Evolutionary conservation across 2,888 invertebrate genomes (phyloP).

Genomic region (Laothoe populi): DNA sequence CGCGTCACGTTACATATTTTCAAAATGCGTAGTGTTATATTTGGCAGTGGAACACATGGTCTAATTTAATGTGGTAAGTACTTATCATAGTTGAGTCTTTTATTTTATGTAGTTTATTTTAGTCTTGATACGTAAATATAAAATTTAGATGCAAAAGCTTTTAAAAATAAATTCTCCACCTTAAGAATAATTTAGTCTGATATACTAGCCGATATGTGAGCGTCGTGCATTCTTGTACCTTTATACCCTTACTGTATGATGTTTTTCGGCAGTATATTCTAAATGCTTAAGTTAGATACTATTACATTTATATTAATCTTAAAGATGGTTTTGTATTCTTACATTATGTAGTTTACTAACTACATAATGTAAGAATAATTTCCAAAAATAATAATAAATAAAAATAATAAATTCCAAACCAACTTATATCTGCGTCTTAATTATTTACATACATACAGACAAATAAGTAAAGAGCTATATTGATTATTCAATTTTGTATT

Average conservation of each 20-base stretch:
- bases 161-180: no score
- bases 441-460: no score
- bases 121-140: neutral
- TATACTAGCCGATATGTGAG: neutral
- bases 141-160: neutral
- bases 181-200: neutral
- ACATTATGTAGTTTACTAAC: neutral
- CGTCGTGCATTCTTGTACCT: no score
- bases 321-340: neutral
- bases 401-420: no score
- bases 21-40: conserved; percentile 31
- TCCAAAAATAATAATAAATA: no score
- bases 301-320: neutral
- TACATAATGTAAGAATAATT: no score
- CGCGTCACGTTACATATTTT: conserved; percentile 51
- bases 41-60: conserved; percentile 30
- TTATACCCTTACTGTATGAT: no score
- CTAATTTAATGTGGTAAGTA: conserved; percentile 29
- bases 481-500: neutral
- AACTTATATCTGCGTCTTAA: no score
- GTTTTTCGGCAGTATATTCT: no score
- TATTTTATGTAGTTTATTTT: neutral
- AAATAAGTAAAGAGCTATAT: neutral
- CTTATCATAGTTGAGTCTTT: neutral
- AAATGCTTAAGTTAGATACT: neutral